Evolutionary conservation across 2,113 vertebrate species (phyloP).

Genomic region (Sinocyclocheilus anshuiensis): DNA sequence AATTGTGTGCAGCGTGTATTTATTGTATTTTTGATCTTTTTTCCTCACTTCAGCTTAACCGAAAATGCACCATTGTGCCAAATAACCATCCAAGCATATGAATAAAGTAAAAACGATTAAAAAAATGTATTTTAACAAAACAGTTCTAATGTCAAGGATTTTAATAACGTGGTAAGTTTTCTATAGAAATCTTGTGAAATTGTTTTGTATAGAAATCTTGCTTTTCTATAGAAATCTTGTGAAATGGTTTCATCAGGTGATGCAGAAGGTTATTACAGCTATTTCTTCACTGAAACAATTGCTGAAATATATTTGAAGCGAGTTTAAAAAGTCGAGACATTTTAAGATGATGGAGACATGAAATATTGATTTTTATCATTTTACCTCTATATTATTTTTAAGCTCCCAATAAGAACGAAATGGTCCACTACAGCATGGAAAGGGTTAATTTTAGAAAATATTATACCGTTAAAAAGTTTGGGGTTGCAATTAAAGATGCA

Average conservation of each 20-base stretch:
- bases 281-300: background rate
- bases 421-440: background rate
- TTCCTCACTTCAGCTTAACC: background rate
- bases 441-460: background rate
- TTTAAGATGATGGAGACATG: background rate
- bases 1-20: background rate
- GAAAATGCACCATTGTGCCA: background rate
- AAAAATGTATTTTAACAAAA: background rate
- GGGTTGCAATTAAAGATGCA: background rate
- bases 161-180: background rate
- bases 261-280: background rate
- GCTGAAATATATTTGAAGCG: background rate
- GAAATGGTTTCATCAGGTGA: background rate
- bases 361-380: background rate
- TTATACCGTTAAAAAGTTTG: background rate
- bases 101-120: background rate
- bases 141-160: background rate
- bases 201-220: no score
- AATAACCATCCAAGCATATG: background rate
- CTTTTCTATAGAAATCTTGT: background rate
- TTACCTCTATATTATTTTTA: background rate
- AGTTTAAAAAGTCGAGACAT: background rate
- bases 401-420: background rate
- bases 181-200: background rate
- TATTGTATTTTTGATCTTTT: background rate